A percentile compares a stretch with the other conserved stretches of the same genome.
Conservation (phyloP, 2,113 vertebrate species). For the Geococcyx californianus region DNA sequence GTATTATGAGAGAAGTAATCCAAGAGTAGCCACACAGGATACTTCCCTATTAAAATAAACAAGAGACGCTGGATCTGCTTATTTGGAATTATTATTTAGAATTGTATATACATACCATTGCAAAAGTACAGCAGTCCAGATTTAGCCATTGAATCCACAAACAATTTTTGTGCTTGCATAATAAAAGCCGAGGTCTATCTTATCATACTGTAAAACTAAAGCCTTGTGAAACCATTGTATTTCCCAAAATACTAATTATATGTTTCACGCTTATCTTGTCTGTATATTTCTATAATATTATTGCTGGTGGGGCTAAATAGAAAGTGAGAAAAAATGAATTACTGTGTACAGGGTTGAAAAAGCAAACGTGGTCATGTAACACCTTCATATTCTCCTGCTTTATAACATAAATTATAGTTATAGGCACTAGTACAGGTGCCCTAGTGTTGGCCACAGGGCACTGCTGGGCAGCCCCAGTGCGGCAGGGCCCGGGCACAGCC, state of each 20-base stretch:
- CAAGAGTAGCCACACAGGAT: neutral
- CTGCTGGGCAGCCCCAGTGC: no score
- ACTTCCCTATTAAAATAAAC: neutral
- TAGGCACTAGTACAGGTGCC: rapidly evolving
- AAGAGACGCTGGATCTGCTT: neutral
- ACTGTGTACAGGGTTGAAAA: neutral
- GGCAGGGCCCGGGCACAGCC: no score
- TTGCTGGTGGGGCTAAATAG: neutral
- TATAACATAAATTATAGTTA: neutral
- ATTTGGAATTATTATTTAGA: no score
- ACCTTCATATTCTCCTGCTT: neutral
- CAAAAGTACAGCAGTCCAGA: neutral
- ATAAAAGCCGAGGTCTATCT: neutral
- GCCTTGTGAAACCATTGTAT: neutral
- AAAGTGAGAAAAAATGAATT: neutral
- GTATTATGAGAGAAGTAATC: neutral
- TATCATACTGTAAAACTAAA: neutral
- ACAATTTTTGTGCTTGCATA: neutral
- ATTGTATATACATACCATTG: neutral
- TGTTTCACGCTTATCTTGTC: neutral
- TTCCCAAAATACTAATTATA: neutral
- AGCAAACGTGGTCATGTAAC: neutral
- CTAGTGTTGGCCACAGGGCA: rapidly evolving
- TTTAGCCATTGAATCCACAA: neutral
- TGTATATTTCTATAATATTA: rapidly evolving